A percentile compares a stretch with the other conserved stretches of the same genome.
These are phyloP conservation scores for Chelonia mydas DNA, from an alignment of 2,797 vertebrate species.

Conservation along the genomic window DNA sequence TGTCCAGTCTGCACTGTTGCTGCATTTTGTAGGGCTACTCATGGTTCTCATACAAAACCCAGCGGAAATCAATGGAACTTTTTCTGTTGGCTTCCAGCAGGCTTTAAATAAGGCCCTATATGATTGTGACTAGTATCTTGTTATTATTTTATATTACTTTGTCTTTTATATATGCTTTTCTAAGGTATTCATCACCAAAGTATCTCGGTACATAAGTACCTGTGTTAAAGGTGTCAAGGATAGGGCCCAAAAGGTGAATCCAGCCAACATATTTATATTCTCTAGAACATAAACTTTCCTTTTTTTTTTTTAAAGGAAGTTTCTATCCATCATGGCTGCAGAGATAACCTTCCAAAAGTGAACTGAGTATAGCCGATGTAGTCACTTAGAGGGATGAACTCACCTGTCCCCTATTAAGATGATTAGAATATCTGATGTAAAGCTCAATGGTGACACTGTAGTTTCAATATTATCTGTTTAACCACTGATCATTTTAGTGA, in stretches of 20 bases:
- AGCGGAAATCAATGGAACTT: neutral
- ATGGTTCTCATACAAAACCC: neutral
- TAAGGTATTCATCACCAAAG: neutral
- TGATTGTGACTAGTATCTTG: neutral
- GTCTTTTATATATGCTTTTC: neutral
- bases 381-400: too few species aligned
- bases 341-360: constrained; percentile 50
- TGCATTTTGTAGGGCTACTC: neutral
- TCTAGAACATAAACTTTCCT: constrained; percentile 23
- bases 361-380: constrained; percentile 7
- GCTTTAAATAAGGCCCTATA: neutral
- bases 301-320: neutral
- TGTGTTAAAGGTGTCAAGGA: neutral
- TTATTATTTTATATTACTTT: neutral
- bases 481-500: too few species aligned
- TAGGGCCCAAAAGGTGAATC: neutral
- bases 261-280: neutral
- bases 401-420: too few species aligned
- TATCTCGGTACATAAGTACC: neutral
- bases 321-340: neutral
- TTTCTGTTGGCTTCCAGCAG: neutral
- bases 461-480: too few species aligned
- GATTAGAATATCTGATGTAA: too few species aligned
- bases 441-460: too few species aligned
- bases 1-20: too few species aligned